Conservation (phyloP, 2,888 invertebrate species). For the Ennomos quercinarius region DNA sequence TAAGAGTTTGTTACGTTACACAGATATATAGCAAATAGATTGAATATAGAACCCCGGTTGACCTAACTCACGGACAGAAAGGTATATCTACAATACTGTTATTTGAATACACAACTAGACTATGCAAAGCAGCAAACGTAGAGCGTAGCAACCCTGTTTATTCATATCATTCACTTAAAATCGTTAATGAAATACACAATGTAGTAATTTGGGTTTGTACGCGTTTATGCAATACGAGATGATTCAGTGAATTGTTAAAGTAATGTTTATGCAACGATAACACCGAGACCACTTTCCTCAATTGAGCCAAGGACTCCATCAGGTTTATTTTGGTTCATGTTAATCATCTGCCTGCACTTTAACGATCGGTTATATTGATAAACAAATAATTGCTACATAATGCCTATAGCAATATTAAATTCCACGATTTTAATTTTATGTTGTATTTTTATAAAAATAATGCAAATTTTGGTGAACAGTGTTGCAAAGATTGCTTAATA, state of each 20-base stretch:
- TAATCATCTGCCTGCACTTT: constrained; percentile 31
- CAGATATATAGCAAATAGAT: too few species aligned
- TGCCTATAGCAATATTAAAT: constrained; percentile 1
- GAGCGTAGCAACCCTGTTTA: constrained; percentile 5
- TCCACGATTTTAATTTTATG: constrained; percentile 1
- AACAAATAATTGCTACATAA: constrained; percentile 25
- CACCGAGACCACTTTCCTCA: constrained; percentile 30
- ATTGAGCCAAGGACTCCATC: constrained; percentile 35
- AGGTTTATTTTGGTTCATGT: constrained; percentile 30
- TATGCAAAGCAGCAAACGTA: too few species aligned
- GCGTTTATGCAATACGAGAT: constrained; percentile 25
- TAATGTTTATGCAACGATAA: constrained; percentile 28
- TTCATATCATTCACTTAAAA: neutral
- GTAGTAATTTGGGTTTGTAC: constrained; percentile 12
- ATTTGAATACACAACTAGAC: too few species aligned
- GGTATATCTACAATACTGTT: too few species aligned
- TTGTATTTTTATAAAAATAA: neutral
- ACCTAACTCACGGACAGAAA: too few species aligned
- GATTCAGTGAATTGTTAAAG: constrained; percentile 22
- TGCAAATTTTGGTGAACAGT: neutral
- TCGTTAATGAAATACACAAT: constrained; percentile 10
- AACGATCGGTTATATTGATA: constrained; percentile 28
- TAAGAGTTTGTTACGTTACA: too few species aligned
- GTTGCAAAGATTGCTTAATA: neutral
- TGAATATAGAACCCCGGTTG: too few species aligned